Evolutionary conservation across 2,113 vertebrate genomes (phyloP).

Genomic region (Malaclemys terrapin): DNA sequence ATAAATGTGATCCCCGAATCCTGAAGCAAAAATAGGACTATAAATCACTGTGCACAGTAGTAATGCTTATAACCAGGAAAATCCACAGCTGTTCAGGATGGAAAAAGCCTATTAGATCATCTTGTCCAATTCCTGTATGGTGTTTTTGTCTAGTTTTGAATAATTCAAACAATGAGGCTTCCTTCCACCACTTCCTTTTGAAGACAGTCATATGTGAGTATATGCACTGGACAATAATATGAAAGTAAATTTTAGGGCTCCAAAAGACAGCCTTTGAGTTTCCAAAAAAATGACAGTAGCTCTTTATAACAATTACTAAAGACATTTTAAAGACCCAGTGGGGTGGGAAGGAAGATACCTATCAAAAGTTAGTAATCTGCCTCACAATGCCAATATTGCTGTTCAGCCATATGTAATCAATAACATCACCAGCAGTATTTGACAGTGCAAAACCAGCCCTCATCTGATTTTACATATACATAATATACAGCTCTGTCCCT

Average conservation of each 20-base stretch:
- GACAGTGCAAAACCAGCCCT: background rate
- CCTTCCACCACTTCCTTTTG: background rate
- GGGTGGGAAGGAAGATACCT: background rate
- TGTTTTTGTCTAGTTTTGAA: background rate
- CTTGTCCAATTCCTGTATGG: background rate
- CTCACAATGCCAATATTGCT: slow-evolving; percentile 6
- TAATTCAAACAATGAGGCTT: fast-evolving
- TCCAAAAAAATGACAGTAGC: background rate
- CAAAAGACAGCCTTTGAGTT: background rate
- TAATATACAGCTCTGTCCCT: background rate
- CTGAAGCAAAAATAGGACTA: background rate
- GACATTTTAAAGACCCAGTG: background rate
- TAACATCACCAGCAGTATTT: background rate
- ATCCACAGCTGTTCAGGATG: background rate
- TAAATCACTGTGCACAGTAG: too few species aligned
- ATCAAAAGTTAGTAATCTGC: slow-evolving; percentile 42
- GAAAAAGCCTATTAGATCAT: background rate
- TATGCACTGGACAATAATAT: background rate
- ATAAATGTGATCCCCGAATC: background rate
- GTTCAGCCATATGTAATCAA: slow-evolving; percentile 3
- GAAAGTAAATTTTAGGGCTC: background rate
- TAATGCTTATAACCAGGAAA: background rate
- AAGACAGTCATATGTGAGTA: background rate
- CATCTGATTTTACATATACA: slow-evolving; percentile 6
- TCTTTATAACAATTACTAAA: slow-evolving; percentile 47